Percentiles rank a stretch among this genome's conserved stretches.
Conservation (phyloP, 2,113 vertebrate species). For the Martes martes region DNA sequence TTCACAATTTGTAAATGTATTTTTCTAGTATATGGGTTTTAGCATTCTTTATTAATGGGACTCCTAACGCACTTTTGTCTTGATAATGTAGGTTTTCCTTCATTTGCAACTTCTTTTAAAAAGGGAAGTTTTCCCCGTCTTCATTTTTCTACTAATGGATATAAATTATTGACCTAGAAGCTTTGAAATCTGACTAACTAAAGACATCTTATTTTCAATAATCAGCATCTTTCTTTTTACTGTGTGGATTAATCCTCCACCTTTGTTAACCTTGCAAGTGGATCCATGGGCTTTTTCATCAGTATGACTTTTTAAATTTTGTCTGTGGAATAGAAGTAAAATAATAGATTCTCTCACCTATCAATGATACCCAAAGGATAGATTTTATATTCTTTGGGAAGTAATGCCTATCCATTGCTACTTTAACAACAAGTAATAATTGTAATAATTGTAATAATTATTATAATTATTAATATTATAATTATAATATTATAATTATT, state of each 20-base stretch:
- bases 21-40: neutral
- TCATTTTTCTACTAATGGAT: neutral
- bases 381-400: neutral
- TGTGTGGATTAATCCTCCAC: neutral
- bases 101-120: neutral
- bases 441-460: no score
- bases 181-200: neutral
- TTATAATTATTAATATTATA: no score
- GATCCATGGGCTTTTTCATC: neutral
- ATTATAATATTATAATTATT: no score
- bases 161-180: neutral
- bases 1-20: neutral
- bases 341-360: neutral
- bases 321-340: conserved; percentile 9
- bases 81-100: conserved; percentile 5
- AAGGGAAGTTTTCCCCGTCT: neutral
- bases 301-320: neutral
- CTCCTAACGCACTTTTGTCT: neutral
- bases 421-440: conserved; percentile 12
- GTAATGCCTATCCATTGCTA: neutral
- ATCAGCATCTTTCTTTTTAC: neutral
- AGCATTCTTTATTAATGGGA: neutral
- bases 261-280: neutral
- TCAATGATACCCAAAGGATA: neutral
- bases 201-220: neutral